These are phyloP conservation scores for Takifugu flavidus DNA, from an alignment of 2,113 vertebrate species.

Conservation along the genomic window DNA sequence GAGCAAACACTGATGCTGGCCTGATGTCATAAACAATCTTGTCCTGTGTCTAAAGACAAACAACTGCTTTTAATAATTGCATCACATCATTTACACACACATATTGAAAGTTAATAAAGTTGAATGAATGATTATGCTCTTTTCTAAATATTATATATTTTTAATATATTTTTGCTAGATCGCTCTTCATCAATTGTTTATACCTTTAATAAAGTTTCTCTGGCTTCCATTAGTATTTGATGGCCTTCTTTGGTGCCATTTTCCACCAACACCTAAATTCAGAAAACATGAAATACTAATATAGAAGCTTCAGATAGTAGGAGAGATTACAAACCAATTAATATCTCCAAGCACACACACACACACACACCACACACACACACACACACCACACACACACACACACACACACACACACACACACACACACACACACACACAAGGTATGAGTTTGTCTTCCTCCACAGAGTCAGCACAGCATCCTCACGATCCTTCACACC, in stretches of 20 bases:
- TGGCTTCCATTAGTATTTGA: slow-evolving; percentile 85
- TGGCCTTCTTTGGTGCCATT: slow-evolving; percentile 87
- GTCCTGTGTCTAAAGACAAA: slow-evolving; percentile 70
- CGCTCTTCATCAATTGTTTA: background rate
- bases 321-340: background rate
- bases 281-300: background rate
- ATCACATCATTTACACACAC: background rate
- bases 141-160: no score
- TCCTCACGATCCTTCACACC: slow-evolving; percentile 63
- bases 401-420: no score
- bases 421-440: background rate
- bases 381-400: no score
- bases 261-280: slow-evolving; percentile 79
- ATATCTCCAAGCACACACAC: background rate
- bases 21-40: slow-evolving; percentile 66
- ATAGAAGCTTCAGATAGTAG: background rate
- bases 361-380: no score
- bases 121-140: no score
- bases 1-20: slow-evolving; percentile 80
- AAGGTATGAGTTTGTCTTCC: slow-evolving; percentile 84
- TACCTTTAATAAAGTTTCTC: slow-evolving; percentile 77
- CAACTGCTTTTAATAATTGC: background rate
- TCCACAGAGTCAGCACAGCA: slow-evolving; percentile 79
- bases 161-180: background rate
- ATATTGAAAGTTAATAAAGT: background rate